Percentiles rank a stretch among this genome's conserved stretches.
Conservation (phyloP, 2,888 invertebrate species). For the Colletes collaris region DNA sequence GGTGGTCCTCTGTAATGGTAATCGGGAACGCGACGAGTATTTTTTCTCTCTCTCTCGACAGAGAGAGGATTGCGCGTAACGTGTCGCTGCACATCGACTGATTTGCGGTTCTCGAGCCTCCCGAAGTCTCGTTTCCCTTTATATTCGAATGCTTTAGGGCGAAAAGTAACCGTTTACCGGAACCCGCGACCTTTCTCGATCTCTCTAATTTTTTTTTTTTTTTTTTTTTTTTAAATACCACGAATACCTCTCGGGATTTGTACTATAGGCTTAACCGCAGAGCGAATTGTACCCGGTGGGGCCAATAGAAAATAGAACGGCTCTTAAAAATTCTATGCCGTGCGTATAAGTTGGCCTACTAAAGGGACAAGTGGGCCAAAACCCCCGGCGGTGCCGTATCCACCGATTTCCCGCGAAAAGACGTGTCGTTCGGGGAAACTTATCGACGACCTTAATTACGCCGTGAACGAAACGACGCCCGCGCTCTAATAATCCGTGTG, state of each 20-base stretch:
- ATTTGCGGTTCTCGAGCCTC: slow-evolving; percentile 18
- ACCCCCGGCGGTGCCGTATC: too few species aligned
- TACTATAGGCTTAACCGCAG: slow-evolving; percentile 7
- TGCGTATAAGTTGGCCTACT: too few species aligned
- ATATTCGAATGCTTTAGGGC: background rate
- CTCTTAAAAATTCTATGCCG: too few species aligned
- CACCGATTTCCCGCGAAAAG: too few species aligned
- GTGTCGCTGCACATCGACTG: slow-evolving; percentile 47
- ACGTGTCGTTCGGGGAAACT: too few species aligned
- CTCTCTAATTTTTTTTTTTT: background rate
- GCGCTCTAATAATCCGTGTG: too few species aligned
- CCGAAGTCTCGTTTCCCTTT: background rate
- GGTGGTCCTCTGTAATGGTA: slow-evolving; percentile 24
- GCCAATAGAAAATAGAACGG: background rate
- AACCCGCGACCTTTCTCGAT: background rate
- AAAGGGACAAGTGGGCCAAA: too few species aligned
- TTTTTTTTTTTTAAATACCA: background rate
- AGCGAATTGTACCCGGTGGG: slow-evolving; percentile 12
- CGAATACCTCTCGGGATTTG: background rate
- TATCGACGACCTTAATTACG: too few species aligned
- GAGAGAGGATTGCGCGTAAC: slow-evolving; percentile 15
- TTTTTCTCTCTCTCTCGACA: background rate
- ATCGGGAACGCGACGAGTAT: slow-evolving; percentile 28
- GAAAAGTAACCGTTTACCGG: slow-evolving; percentile 17
- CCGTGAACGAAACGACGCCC: too few species aligned